phyloP scores from a whole-genome alignment of 2,888 invertebrate species.

The Pocota personata region DNA sequence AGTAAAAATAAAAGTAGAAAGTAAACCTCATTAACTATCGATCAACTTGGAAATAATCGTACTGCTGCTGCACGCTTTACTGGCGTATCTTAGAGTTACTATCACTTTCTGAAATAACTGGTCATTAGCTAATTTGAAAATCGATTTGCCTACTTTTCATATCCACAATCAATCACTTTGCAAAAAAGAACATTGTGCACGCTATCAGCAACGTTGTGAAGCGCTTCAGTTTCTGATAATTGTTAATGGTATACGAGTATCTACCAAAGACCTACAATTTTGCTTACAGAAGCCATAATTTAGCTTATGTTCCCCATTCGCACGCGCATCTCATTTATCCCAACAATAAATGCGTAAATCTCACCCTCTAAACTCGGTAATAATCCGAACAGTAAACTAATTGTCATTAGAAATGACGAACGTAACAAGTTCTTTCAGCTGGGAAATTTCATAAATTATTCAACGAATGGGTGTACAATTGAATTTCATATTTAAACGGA shows the following conservation, averaged over 20 bases:
- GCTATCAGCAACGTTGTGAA: not conserved
- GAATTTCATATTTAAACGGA: constrained; percentile 37
- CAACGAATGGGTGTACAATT: constrained; percentile 52
- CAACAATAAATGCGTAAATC: constrained; percentile 17
- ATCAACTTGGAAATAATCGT: not conserved
- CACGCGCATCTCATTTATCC: not conserved
- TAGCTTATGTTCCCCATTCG: not conserved
- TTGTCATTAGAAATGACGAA: constrained; percentile 26
- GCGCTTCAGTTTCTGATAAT: not conserved
- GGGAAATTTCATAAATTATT: constrained; percentile 53
- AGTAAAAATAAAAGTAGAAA: not conserved
- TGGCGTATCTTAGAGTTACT: not conserved
- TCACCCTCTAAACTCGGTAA: constrained; percentile 4
- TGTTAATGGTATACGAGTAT: not conserved
- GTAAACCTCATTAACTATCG: not conserved
- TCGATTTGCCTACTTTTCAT: not conserved
- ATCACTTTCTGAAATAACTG: not conserved
- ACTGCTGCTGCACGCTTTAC: not conserved
- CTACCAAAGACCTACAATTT: not conserved
- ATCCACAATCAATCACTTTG: constrained; percentile 10
- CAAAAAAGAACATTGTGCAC: not conserved
- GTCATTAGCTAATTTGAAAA: constrained; percentile 9
- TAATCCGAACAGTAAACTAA: constrained; percentile 26
- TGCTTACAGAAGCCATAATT: not conserved
- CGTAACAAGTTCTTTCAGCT: constrained; percentile 23